Evolutionary conservation across 2,888 invertebrate genomes (phyloP).

Genomic region (Axea sp.): DNA sequence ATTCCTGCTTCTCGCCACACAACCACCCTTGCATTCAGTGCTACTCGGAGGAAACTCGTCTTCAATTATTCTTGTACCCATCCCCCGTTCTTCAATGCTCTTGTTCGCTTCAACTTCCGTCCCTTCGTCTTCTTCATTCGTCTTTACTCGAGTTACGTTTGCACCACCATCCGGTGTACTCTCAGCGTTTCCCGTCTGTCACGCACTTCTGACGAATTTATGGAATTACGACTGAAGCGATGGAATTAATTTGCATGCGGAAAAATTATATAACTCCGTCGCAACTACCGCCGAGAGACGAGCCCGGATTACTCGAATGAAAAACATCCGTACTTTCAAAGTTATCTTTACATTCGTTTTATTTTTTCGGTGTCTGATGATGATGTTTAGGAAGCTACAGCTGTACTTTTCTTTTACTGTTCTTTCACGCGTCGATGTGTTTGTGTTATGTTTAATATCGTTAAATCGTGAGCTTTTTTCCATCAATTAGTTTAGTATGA

Average conservation of each 20-base stretch:
- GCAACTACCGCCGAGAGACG: conserved; percentile 61
- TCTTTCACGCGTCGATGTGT: background rate
- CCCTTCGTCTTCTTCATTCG: conserved; percentile 59
- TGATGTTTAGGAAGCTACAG: conserved; percentile 12
- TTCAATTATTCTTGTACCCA: conserved; percentile 76
- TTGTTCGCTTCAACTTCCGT: conserved; percentile 60
- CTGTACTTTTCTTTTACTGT: too few relatives aligned
- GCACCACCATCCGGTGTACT: conserved; percentile 70
- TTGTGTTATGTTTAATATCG: conserved; percentile 6
- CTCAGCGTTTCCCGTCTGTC: conserved; percentile 70
- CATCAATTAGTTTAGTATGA: background rate
- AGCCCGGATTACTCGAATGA: conserved; percentile 53
- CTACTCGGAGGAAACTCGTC: conserved; percentile 74
- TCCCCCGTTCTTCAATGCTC: conserved; percentile 60
- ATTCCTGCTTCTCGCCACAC: too few relatives aligned
- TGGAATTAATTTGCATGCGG: conserved; percentile 74
- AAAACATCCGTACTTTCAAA: conserved; percentile 50
- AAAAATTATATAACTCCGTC: conserved; percentile 69
- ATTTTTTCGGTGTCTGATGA: conserved; percentile 17
- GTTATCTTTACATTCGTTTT: conserved; percentile 44
- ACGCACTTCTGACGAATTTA: conserved; percentile 73
- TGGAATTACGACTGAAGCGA: conserved; percentile 70
- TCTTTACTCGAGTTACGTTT: conserved; percentile 68
- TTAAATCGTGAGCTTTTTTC: background rate
- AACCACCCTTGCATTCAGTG: conserved; percentile 63